phyloP scores from a whole-genome alignment of 2,113 vertebrate genomes.

The Mustelus asterias region DNA sequence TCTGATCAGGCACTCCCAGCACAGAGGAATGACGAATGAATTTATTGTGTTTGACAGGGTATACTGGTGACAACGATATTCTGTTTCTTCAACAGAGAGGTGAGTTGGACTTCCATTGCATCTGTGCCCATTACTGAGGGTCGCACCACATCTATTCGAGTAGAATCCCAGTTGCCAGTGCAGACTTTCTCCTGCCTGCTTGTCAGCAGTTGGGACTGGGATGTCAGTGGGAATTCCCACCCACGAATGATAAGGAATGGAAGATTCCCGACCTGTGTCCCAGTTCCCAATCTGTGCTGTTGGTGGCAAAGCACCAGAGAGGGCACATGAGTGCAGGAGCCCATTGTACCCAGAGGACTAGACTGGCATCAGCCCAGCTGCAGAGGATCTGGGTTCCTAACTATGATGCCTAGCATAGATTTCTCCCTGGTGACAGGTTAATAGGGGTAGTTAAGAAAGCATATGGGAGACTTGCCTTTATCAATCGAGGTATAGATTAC shows the following conservation, averaged over 20 bases:
- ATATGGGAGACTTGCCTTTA: no score
- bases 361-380: neutral
- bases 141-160: neutral
- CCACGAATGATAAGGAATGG: no score
- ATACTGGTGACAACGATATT: constrained; percentile 65
- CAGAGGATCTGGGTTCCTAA: neutral
- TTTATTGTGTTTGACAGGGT: constrained; percentile 49
- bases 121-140: no score
- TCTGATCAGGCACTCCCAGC: neutral
- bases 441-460: no score
- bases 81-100: constrained; percentile 69
- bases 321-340: neutral
- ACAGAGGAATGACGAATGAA: neutral
- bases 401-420: neutral
- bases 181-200: neutral
- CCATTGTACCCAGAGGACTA: neutral
- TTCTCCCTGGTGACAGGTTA: neutral
- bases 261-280: neutral
- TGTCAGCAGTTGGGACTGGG: neutral
- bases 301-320: neutral
- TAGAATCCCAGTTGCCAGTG: neutral
- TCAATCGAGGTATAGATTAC: no score
- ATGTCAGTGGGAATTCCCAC: neutral
- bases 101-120: constrained; percentile 42
- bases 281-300: neutral